Conservation (phyloP, 2,888 invertebrate genomes). For the Lasioglossum leucozonium region DNA sequence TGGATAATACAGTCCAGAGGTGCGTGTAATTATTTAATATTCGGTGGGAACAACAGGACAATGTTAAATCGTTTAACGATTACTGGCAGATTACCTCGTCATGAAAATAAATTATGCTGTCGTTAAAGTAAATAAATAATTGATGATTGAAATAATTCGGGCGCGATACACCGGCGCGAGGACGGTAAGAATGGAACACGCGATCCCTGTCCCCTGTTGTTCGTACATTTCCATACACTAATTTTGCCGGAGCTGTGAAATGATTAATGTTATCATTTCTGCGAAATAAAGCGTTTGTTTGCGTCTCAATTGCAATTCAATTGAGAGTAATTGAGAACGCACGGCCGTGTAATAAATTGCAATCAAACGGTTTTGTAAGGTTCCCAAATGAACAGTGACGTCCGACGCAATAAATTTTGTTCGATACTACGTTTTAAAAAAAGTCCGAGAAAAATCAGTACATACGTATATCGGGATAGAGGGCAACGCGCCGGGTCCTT, state of each 20-base stretch:
- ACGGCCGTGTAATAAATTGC: conserved; percentile 49
- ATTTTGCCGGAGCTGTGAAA: conserved; percentile 22
- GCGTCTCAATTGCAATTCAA: conserved; percentile 42
- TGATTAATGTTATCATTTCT: conserved; percentile 48
- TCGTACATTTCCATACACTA: conserved; percentile 22
- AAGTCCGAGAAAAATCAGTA: conserved; percentile 20
- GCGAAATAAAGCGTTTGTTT: conserved; percentile 33
- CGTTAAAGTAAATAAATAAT: conserved; percentile 3
- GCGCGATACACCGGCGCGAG: neutral
- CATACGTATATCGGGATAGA: neutral
- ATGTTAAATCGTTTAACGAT: conserved; percentile 6
- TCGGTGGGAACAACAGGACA: neutral
- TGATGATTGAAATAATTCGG: neutral
- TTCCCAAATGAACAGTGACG: conserved; percentile 30
- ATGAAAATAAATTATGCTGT: conserved; percentile 16
- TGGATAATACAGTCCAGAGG: neutral
- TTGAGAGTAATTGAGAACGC: conserved; percentile 57
- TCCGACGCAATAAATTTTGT: conserved; percentile 41
- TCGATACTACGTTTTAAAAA: neutral
- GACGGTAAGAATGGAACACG: neutral
- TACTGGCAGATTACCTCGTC: neutral
- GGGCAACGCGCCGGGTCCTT: neutral
- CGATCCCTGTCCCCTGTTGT: neutral
- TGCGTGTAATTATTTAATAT: neutral
- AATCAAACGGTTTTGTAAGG: conserved; percentile 28